Evolutionary conservation across 2,888 invertebrate genomes (phyloP), one percentile per base, ranked within the genome.

Genomic region (Sesia apiformis): DNA sequence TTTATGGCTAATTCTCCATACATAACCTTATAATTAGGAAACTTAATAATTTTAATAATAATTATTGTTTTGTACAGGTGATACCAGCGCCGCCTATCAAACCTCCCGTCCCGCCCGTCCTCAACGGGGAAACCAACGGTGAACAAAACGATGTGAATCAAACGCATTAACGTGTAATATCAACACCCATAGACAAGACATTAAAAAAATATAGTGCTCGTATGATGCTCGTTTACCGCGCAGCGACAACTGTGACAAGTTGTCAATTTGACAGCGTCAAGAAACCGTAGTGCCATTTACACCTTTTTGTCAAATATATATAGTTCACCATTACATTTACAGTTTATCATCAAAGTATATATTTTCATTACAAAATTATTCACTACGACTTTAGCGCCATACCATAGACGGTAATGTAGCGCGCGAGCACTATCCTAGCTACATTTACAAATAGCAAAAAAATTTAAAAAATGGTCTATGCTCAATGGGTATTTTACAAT

Each of bases 61-160:
- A 38, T 54, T 39, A 54, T 51, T 56, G 41, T 63, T 61, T 58
- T 54, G 56, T 57, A 40, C 79, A 89, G 89, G 84, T 88, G 74
- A 88, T 89, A 72, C 89, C 89, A 60, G 89, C 89, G 52, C 89
- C 89, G 59, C 84, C 73, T 51, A 85, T 89, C 60, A 80, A 79
- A 64, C 67, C 77, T 38, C 78, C 76, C 3, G 65, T 65, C n/a
- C 75, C 78, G 50, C 78, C 78, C 3, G 65, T 82, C 7, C 57
- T 82, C 57, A 89, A 89, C 66, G 88, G 88, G 7, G 84, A 84
- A 38, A 65, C 77, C 40, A 85, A 84, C 62, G 80, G 83, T 4
- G 79, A 84, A 42, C 64, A 76, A 51, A 66, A 60, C 53, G 74
- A 80, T 50, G 71, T 74, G 52, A 38, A 50, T 39, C 8, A 50